A percentile compares a stretch with the other conserved stretches of the same genome.
These are phyloP conservation scores for Gopherus flavomarginatus DNA, from an alignment of 2,113 vertebrate species.

Conservation along the genomic window DNA sequence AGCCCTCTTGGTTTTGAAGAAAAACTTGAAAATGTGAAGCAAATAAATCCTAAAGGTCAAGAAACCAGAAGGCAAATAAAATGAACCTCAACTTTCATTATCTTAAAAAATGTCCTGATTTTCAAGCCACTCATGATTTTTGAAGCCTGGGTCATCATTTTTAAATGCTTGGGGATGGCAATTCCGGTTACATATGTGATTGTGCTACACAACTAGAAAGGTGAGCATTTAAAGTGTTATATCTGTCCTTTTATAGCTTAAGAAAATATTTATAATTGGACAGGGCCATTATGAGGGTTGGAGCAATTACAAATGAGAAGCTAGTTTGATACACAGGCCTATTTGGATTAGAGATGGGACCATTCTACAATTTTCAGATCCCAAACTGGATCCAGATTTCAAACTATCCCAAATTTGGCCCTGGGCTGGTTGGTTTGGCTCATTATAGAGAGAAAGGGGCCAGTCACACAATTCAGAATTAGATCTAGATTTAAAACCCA, in stretches of 20 bases:
- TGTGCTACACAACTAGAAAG: not conserved
- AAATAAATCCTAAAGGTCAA: too few relatives aligned
- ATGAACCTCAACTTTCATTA: too few relatives aligned
- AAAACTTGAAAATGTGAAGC: not conserved
- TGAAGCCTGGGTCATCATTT: not conserved
- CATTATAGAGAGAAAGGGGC: too few relatives aligned
- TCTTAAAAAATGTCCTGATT: not conserved
- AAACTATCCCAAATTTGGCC: too few relatives aligned
- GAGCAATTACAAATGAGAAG: not conserved
- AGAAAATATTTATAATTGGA: not conserved
- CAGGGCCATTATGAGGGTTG: accelerated
- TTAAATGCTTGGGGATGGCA: not conserved
- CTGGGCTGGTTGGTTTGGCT: too few relatives aligned
- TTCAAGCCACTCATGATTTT: not conserved
- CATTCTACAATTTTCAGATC: not conserved
- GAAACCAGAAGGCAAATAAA: not conserved
- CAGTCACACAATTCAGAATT: too few relatives aligned
- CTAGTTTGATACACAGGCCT: not conserved
- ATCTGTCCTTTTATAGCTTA: not conserved
- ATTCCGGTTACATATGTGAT: not conserved
- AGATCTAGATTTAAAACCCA: too few relatives aligned
- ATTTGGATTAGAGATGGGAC: accelerated
- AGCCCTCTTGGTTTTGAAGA: too few relatives aligned
- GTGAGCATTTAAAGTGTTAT: not conserved
- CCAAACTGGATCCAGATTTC: too few relatives aligned